Evolutionary conservation across 2,113 vertebrate species (phyloP).

Genomic region (Takifugu bimaculatus): DNA sequence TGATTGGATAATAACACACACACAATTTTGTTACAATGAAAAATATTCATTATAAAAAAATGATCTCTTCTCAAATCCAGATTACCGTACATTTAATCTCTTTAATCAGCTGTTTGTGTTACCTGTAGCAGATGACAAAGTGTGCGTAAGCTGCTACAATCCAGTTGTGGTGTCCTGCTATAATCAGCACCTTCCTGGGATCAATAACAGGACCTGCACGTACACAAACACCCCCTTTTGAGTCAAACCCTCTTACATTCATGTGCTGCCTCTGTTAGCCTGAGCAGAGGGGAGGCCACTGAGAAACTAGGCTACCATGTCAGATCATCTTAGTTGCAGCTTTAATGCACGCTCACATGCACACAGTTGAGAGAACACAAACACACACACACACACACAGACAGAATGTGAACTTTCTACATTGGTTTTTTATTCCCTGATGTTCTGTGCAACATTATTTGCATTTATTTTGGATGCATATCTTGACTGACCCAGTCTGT

Average conservation of each 20-base stretch:
- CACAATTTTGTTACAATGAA: neutral
- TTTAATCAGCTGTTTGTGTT: slow-evolving; percentile 11
- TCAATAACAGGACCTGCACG: slow-evolving; percentile 85
- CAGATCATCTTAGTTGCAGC: slow-evolving; percentile 45
- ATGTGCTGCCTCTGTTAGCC: slow-evolving; percentile 1
- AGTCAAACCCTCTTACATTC: neutral
- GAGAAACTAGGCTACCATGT: slow-evolving; percentile 38
- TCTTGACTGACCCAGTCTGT: slow-evolving; percentile 77
- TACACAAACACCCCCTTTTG: slow-evolving; percentile 2
- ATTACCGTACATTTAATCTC: neutral
- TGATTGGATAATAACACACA: slow-evolving; percentile 34
- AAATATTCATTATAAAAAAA: slow-evolving; percentile 10
- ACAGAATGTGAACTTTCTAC: neutral
- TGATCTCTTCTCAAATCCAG: neutral
- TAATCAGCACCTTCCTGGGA: slow-evolving; percentile 92
- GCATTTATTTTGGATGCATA: neutral
- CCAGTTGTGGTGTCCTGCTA: slow-evolving; percentile 98
- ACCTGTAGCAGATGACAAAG: slow-evolving; percentile 99
- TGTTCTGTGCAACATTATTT: neutral
- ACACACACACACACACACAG: neutral
- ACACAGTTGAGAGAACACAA: neutral
- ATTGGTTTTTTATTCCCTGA: neutral
- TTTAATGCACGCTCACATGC: slow-evolving; percentile 18
- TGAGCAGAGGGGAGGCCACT: slow-evolving; percentile 19
- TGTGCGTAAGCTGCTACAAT: slow-evolving; percentile 97